Evolutionary conservation across 2,888 invertebrate species (phyloP).

Genomic region (Congeria kusceri): DNA sequence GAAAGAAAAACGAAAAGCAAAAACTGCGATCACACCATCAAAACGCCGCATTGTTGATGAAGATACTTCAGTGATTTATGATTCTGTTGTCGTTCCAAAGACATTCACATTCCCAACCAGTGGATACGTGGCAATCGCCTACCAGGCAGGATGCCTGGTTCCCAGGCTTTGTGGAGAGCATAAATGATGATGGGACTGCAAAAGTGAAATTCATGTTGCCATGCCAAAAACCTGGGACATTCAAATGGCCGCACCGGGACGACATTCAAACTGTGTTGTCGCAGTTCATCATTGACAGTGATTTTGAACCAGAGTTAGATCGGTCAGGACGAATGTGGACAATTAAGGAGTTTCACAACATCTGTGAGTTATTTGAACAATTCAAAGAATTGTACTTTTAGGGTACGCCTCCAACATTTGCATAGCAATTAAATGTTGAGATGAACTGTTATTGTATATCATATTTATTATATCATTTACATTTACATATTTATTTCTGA

Average conservation of each 20-base stretch:
- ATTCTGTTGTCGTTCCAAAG: too few relatives aligned
- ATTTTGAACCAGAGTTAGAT: conserved; percentile 26
- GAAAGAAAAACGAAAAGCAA: conserved; percentile 6
- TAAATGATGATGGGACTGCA: background rate
- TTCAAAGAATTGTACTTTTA: conserved; percentile 11
- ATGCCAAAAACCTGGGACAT: background rate
- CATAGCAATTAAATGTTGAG: background rate
- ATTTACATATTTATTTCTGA: too few relatives aligned
- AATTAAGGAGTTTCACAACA: background rate
- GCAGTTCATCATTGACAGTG: conserved; percentile 10
- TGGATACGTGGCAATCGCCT: conserved; percentile 32
- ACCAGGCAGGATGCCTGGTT: conserved; percentile 30
- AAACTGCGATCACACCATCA: background rate
- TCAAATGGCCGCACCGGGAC: conserved; percentile 19
- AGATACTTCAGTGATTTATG: background rate
- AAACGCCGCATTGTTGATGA: background rate
- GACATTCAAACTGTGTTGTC: background rate
- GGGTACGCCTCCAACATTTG: background rate
- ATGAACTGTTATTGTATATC: too few relatives aligned
- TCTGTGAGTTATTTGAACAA: background rate
- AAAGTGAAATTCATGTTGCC: conserved; percentile 26
- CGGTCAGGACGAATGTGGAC: conserved; percentile 20
- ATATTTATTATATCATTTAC: too few relatives aligned
- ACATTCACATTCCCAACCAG: background rate
- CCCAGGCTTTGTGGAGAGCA: conserved; percentile 21